Percentiles rank a stretch among this genome's conserved stretches.
These are phyloP conservation scores for Microcebus griseorufus DNA, from an alignment of 2,113 vertebrate species.

Conservation along the genomic window DNA sequence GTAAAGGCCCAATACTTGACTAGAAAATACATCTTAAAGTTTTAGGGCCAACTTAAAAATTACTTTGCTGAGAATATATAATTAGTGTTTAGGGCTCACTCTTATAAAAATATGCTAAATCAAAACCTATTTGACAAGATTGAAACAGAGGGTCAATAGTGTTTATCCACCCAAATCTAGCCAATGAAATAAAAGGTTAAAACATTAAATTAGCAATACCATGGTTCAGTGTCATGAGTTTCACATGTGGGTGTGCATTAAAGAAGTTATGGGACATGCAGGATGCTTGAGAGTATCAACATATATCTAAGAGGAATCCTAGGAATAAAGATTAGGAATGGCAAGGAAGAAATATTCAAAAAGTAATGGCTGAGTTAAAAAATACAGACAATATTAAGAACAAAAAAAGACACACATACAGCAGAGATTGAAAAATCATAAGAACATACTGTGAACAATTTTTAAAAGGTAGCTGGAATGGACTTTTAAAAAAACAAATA, in stretches of 20 bases:
- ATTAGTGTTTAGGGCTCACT: not conserved
- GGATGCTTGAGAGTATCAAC: not conserved
- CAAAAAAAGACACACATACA: not conserved
- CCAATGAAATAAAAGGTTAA: not conserved
- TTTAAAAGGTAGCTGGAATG: not conserved
- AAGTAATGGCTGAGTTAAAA: not conserved
- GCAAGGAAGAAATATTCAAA: not conserved
- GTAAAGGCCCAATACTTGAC: not conserved
- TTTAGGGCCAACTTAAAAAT: constrained; percentile 23
- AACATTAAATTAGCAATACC: not conserved
- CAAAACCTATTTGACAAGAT: not conserved
- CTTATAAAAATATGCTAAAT: not conserved
- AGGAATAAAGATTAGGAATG: not conserved
- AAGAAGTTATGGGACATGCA: not conserved
- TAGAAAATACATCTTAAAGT: not conserved
- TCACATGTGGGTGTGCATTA: not conserved
- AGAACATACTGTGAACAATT: not conserved
- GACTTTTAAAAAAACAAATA: not conserved
- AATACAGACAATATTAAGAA: not conserved
- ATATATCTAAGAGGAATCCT: not conserved
- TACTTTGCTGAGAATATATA: not conserved
- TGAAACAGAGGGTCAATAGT: not conserved
- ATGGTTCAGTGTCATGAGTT: not conserved
- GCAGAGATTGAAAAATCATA: not conserved
- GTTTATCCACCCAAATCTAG: not conserved